A percentile compares a stretch with the other conserved stretches of the same genome.
Conservation (phyloP, 2,113 vertebrate species). For the Apodemus speciosus region DNA sequence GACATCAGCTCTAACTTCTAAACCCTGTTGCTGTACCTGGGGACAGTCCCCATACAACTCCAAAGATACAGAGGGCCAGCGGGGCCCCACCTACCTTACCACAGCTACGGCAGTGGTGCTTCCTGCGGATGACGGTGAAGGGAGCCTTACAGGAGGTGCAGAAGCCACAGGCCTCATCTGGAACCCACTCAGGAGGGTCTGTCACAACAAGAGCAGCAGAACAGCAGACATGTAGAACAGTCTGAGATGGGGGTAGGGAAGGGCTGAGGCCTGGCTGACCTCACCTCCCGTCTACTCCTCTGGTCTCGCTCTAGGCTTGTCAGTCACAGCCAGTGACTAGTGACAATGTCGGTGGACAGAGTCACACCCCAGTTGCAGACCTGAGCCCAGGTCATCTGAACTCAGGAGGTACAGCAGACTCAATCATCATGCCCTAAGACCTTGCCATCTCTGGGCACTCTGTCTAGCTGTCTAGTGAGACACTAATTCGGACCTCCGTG, state of each 20-base stretch:
- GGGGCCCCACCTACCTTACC: conserved; percentile 90
- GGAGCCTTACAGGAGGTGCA: conserved; percentile 97
- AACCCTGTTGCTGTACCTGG: neutral
- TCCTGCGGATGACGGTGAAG: conserved; percentile 97
- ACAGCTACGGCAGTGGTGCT: conserved; percentile 98
- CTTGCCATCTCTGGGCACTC: neutral
- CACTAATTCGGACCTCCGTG: no score
- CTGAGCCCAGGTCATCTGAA: neutral
- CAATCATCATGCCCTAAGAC: neutral
- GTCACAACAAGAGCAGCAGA: conserved; percentile 6
- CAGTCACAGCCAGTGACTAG: neutral
- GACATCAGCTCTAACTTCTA: neutral
- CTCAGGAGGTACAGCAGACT: neutral
- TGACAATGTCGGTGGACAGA: neutral
- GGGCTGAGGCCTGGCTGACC: neutral
- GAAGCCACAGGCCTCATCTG: conserved; percentile 94
- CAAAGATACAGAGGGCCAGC: neutral
- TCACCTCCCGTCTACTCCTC: no score
- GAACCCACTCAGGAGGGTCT: conserved; percentile 99
- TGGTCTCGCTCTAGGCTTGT: neutral
- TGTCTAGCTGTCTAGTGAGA: accelerated
- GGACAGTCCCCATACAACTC: neutral
- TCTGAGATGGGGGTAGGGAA: neutral
- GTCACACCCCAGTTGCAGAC: neutral
- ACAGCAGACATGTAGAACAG: neutral